Base-by-base conservation (phyloP, 2,888 invertebrate genomes). In the Eudemis profundana region DNA sequence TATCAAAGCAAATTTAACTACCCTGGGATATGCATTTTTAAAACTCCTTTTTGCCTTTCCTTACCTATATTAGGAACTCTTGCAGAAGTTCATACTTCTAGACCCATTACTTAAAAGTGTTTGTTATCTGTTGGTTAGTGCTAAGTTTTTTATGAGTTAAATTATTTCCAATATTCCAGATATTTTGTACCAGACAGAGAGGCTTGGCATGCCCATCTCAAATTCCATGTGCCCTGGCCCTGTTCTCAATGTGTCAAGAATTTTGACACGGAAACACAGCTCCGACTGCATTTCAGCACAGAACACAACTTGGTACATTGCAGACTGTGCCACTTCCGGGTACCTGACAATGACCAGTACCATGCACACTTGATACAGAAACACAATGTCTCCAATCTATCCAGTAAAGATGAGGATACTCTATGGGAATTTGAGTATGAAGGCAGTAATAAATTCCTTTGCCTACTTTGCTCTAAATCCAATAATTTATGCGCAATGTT, bases 161-260 rank as follows among this genome's bases (percentile, higher is more conserved):
- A 21, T 10, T 38, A 8, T 14, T 4, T 27, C 8, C 3, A 1
- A 44, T 33, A 63, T 86, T 89, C 40, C 76, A 93, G 92, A 72
- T 93, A 93, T 70, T 89, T 92, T 78, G 86, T 92, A 14, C 76
- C 84, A 38, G 86, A 89, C 40, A 81, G 89, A 75, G 83, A 87
- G 66, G 68, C 84, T 1, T 92, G 92, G 92, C 69, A 66, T 27
- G 74, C 73, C 1, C 92, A 93, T 69, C 59, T 79, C n/a, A 79
- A 83, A 53, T 91, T 87, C 68, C 92, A 93, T 61, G 77, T 78
- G 12, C 93, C 92, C 0, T 88, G 92, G 90, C 84, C 87, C 0
- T 92, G 92, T 69, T 92, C 93, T 0, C 93, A 92, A 68, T 93
- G 92, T 70, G 72, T 81, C 5, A 79, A 85, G 49, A 85, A 79